These are phyloP conservation scores for Ennomos quercinarius DNA, from an alignment of 2,888 invertebrate species.

Conservation along the genomic window DNA sequence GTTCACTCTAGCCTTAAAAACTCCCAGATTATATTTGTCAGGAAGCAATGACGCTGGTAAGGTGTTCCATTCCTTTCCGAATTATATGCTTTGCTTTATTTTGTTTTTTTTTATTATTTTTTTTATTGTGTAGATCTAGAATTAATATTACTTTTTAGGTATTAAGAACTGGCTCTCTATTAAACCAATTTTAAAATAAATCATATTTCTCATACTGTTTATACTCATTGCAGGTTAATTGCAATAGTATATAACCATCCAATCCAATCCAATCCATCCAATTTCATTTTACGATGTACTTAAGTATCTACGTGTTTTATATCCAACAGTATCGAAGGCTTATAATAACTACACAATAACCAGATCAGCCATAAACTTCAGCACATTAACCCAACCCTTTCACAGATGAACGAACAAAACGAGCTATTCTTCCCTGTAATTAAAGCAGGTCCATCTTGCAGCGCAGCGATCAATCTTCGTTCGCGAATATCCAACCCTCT, in stretches of 20 bases:
- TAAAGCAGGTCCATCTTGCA: conserved; percentile 46
- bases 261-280: too few species aligned
- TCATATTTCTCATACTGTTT: too few species aligned
- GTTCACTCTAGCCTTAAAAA: too few species aligned
- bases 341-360: conserved; percentile 14
- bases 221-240: too few species aligned
- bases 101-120: too few species aligned
- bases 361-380: conserved; percentile 27
- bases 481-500: conserved; percentile 37
- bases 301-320: background rate
- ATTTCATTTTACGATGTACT: conserved; percentile 11
- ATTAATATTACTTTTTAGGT: too few species aligned
- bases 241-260: conserved; percentile 2
- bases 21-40: too few species aligned
- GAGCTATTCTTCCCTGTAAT: conserved; percentile 44
- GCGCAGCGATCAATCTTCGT: conserved; percentile 54
- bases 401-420: conserved; percentile 18
- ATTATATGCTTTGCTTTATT: too few species aligned
- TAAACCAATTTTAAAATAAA: background rate
- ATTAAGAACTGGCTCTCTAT: conserved; percentile 8
- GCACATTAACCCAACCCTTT: conserved; percentile 28
- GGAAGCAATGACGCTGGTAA: too few species aligned
- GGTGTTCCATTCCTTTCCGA: too few species aligned
- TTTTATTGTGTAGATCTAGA: too few species aligned
- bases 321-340: conserved; percentile 8